These are phyloP conservation scores for Anthophora plumipes DNA, from an alignment of 2,888 invertebrate genomes.

Conservation along the genomic window DNA sequence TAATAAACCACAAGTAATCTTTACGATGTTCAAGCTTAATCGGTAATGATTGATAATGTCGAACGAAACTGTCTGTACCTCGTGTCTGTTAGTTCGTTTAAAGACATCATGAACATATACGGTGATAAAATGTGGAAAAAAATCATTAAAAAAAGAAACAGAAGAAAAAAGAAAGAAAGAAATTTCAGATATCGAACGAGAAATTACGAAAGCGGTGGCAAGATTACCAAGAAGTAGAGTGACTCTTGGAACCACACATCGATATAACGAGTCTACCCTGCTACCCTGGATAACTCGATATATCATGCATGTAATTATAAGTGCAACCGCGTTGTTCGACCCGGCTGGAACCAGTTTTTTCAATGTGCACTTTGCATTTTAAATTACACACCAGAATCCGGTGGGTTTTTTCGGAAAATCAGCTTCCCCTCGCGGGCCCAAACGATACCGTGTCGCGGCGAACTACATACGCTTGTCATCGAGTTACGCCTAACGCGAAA, in stretches of 20 bases:
- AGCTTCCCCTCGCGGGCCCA: background rate
- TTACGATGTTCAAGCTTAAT: background rate
- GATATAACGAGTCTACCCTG: slow-evolving; percentile 36
- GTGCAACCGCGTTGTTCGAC: slow-evolving; percentile 39
- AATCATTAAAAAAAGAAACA: too few species aligned
- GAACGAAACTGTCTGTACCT: background rate
- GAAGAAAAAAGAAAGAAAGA: background rate
- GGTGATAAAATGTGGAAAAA: background rate
- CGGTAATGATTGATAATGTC: slow-evolving; percentile 30
- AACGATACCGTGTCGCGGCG: background rate
- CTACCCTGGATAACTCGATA: slow-evolving; percentile 25
- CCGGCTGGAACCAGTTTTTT: slow-evolving; percentile 48
- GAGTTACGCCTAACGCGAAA: slow-evolving; percentile 31
- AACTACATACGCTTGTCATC: slow-evolving; percentile 27
- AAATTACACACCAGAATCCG: slow-evolving; percentile 26
- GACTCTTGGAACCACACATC: slow-evolving; percentile 21
- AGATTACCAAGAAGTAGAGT: slow-evolving; percentile 10
- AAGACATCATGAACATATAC: too few species aligned
- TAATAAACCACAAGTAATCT: slow-evolving; percentile 19
- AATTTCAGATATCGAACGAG: background rate
- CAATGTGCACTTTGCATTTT: slow-evolving; percentile 50
- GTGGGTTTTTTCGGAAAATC: slow-evolving; percentile 2
- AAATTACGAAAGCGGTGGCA: slow-evolving; percentile 28
- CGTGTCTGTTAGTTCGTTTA: background rate
- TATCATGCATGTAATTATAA: slow-evolving; percentile 52